Evolutionary conservation across 2,797 vertebrate genomes (phyloP), one percentile per base, ranked within the genome.

Genomic region (Hozukius guyotensis): DNA sequence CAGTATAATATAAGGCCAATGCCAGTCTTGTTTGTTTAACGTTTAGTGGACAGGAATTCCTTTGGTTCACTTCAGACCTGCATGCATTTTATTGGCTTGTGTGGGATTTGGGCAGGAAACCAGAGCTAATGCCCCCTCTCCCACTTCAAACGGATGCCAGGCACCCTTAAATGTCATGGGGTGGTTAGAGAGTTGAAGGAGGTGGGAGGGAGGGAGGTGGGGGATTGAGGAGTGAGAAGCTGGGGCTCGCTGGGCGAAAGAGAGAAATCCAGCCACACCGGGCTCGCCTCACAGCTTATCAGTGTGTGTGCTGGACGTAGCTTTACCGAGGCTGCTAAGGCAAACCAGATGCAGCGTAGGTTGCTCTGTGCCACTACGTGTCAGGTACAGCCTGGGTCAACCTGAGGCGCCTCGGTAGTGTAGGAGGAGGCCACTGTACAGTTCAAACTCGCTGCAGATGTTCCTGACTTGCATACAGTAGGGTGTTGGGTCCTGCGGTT

Each of bases 101-200:
- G 93, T 89, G 92, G 93, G 94, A 95, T 96, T 95, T 95, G 91
- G 91, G 91, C 93, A 95, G 95, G 94, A 95, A 95, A 96, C 94
- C 94, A 95, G 92, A 94, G 91, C 93, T 96, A 95, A 96, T 96
- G 92, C 93, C 91, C 87, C 89, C 90, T 93, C 87, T 94, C 91
- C 92, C 93, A 96, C 95, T 95, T 96, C 94, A 96, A 96, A 96
- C 89, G 79, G 89, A 95, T 95, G 92, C 93, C 93, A 95, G 91
- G 94, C 93, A 92, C 94, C 93, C 93, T 93, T 89, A 95, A 95
- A 95, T 94, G 94, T 95, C 93, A 93, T 87, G 89, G 90, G 86
- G 86, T 88, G 92, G 93, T 88, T 93, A 88, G 88, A 93, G 91
- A 92, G 89, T 88, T 89, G 87, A 91, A 85, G 84, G 78, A 80